Base-by-base conservation (phyloP, 2,797 vertebrate genomes). In the Alectoris magna region DNA sequence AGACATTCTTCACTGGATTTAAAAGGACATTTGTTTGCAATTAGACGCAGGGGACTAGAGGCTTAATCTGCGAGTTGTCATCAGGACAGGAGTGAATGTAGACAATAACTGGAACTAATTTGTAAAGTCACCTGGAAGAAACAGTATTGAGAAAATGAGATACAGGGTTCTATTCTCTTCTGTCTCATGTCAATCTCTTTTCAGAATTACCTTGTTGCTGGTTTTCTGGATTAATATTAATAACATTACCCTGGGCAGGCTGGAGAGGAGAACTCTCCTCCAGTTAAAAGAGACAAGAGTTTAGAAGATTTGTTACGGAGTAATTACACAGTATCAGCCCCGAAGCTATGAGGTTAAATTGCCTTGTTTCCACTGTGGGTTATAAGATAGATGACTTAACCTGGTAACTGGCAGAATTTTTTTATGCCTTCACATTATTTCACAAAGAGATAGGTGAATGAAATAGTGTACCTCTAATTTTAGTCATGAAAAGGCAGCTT, bases 311-410 rank as follows among this genome's bases (percentile, higher is more conserved):
- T 34, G 10, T 67, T 82, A 34, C 38, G 29, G 19, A 81, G 58
- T 39, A 43, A 6, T 76, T 8, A 49, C 2, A 9, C 0, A 0
- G 4, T 59, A 38, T 51, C 82, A 69, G 55, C 18, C 0, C 2
- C 36, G 69, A 49, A 81, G 34, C 26, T 64, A 2, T 75, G 21
- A 3, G 10, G 7, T 73, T 83, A 73, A 36, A 4, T 71, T 80
- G 29, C 63, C 31, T 63, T 41, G 19, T 77, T 80, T 73, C 34
- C n/a, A 49, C 15, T 78, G 41, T 80, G 85, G 71, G 67, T 51
- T 70, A 11, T 31, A 15, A 44, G 41, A 44, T 74, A 80, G 15
- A 24, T 92, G 49, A 69, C 12, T 79, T 68, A 31, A 48, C 31
- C 6, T 55, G 43, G 39, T 71, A 82, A 38, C 26, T 36, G 21